phyloP scores from a whole-genome alignment of 2,888 invertebrate genomes.

The Drosophila lacicola region DNA sequence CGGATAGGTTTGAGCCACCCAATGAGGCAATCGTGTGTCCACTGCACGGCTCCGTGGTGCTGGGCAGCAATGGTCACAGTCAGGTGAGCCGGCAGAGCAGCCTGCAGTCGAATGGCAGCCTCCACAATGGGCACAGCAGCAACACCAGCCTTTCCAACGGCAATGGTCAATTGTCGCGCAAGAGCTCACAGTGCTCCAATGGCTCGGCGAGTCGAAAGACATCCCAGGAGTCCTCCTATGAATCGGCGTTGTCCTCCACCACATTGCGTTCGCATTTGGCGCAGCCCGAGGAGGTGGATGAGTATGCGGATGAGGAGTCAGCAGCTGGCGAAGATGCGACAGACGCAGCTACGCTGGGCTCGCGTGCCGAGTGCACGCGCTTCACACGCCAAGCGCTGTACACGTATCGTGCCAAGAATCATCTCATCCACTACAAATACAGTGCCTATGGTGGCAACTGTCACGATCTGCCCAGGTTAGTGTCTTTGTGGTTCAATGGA shows the following conservation, averaged over 20 bases:
- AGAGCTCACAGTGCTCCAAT: conserved; percentile 81
- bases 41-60: conserved; percentile 67
- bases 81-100: conserved; percentile 70
- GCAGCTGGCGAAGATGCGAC: conserved; percentile 31
- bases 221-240: conserved; percentile 81
- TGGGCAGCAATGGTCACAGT: conserved; percentile 61
- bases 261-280: conserved; percentile 81
- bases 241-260: conserved; percentile 80
- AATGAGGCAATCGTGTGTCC: conserved; percentile 83
- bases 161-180: conserved; percentile 75
- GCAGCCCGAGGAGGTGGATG: conserved; percentile 81
- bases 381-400: conserved; percentile 88
- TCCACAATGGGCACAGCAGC: conserved; percentile 73
- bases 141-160: conserved; percentile 65
- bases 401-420: conserved; percentile 95
- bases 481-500: not conserved
- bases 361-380: conserved; percentile 85
- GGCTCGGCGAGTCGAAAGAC: conserved; percentile 63
- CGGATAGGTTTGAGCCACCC: conserved; percentile 82
- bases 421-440: conserved; percentile 96
- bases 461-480: conserved; percentile 92
- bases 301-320: conserved; percentile 64
- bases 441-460: conserved; percentile 94
- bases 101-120: conserved; percentile 67
- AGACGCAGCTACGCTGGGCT: conserved; percentile 44